Conservation (phyloP, 2,888 invertebrate genomes). For the Drosophila multiciliata region DNA sequence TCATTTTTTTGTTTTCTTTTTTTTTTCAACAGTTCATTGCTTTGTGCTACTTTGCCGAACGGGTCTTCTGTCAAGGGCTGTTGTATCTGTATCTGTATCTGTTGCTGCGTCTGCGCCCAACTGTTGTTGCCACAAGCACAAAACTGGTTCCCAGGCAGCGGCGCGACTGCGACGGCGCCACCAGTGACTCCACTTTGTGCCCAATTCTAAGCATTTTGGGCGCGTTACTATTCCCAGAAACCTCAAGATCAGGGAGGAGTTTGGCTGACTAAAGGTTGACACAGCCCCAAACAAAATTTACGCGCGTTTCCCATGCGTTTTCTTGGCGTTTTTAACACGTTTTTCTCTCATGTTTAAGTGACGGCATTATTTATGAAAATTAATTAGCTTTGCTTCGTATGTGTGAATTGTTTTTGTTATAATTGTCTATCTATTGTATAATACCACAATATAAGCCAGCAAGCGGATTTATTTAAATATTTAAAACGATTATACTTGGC, state of each 20-base stretch:
- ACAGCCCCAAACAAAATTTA: slow-evolving; percentile 6
- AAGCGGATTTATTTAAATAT: slow-evolving; percentile 73
- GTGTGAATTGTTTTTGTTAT: slow-evolving; percentile 43
- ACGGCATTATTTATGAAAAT: slow-evolving; percentile 53
- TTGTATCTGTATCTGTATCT: slow-evolving; percentile 25
- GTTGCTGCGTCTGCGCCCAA: slow-evolving; percentile 32
- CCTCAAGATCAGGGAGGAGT: slow-evolving; percentile 23
- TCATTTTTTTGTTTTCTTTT: not conserved
- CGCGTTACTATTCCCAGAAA: slow-evolving; percentile 58
- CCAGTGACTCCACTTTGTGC: slow-evolving; percentile 53
- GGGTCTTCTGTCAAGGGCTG: slow-evolving; percentile 67
- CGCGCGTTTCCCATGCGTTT: slow-evolving; percentile 24
- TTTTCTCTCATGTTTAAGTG: slow-evolving; percentile 24
- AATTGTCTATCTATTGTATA: slow-evolving; percentile 39
- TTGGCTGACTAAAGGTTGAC: slow-evolving; percentile 30
- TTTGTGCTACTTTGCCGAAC: slow-evolving; percentile 75
- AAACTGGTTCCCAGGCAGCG: slow-evolving; percentile 70
- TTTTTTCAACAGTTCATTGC: slow-evolving; percentile 77
- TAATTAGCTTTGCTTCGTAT: slow-evolving; percentile 57
- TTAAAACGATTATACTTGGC: slow-evolving; percentile 45
- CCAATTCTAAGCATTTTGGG: slow-evolving; percentile 67
- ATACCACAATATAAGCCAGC: slow-evolving; percentile 32
- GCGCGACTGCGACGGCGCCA: slow-evolving; percentile 53
- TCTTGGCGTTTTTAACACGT: slow-evolving; percentile 19
- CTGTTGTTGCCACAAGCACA: slow-evolving; percentile 57